Evolutionary conservation across 2,797 vertebrate species (phyloP).

Genomic region (Sebastes iracundus): DNA sequence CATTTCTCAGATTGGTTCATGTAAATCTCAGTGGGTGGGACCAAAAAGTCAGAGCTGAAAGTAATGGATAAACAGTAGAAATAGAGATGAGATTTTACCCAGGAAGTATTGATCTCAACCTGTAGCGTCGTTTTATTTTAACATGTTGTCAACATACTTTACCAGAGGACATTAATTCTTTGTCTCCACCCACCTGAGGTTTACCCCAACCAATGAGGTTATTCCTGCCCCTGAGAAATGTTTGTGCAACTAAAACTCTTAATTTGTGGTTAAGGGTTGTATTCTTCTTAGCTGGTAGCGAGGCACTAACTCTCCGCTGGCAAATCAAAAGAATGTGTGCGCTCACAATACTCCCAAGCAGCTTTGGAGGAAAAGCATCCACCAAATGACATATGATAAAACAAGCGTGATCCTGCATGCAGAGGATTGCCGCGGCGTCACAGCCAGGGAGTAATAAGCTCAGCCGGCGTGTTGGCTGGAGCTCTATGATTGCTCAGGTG

Average conservation of each 20-base stretch:
- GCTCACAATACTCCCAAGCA: conserved; percentile 36
- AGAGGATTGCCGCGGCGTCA: conserved; percentile 62
- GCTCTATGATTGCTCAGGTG: conserved; percentile 82
- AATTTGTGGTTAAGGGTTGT: conserved; percentile 67
- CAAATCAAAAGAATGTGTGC: conserved; percentile 53
- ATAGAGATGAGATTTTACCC: no score
- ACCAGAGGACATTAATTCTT: conserved; percentile 32
- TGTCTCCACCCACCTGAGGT: conserved; percentile 65
- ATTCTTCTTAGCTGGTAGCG: conserved; percentile 55
- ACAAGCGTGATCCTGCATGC: conserved; percentile 70
- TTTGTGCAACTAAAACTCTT: conserved; percentile 61
- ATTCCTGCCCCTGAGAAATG: conserved; percentile 61
- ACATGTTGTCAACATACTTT: background rate
- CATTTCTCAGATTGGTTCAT: background rate
- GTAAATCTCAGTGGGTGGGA: conserved; percentile 1
- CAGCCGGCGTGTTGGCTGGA: conserved; percentile 67
- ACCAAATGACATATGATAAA: conserved; percentile 68
- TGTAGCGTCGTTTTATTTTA: background rate
- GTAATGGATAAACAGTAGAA: no score
- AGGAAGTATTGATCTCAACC: background rate
- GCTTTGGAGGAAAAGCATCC: conserved; percentile 56
- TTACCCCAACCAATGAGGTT: conserved; percentile 62
- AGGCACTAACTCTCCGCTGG: conserved; percentile 42
- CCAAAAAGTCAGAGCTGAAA: background rate
- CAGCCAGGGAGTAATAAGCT: conserved; percentile 74